A percentile compares a stretch with the other conserved stretches of the same genome.
Evolutionary conservation across 2,888 invertebrate genomes (phyloP).

Genomic region (Mellilla xanthometata): DNA sequence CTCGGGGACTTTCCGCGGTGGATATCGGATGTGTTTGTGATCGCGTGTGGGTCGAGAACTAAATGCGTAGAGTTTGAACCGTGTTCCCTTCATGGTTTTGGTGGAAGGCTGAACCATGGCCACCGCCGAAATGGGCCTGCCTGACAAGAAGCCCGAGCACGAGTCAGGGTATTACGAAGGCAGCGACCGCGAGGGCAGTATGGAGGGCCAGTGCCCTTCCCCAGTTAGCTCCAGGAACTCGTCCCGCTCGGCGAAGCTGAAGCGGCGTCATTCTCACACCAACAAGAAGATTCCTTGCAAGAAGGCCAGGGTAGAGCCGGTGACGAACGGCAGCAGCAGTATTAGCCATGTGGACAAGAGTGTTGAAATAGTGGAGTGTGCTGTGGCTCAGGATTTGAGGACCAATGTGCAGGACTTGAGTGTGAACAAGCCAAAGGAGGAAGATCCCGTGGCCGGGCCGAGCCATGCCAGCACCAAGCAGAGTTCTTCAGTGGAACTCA

Average conservation of each 20-base stretch:
- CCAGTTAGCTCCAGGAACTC: constrained; percentile 73
- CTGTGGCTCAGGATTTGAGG: constrained; percentile 38
- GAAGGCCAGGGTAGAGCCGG: constrained; percentile 56
- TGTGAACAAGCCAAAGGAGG: constrained; percentile 14
- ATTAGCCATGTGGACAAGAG: constrained; percentile 65
- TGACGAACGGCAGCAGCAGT: constrained; percentile 58
- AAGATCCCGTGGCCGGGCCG: constrained; percentile 55
- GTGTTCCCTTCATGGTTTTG: constrained; percentile 64
- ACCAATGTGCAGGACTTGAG: constrained; percentile 48
- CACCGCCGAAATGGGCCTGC: constrained; percentile 82
- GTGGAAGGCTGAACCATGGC: constrained; percentile 74
- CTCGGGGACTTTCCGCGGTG: constrained; percentile 23
- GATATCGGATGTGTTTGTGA: constrained; percentile 11
- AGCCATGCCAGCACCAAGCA: constrained; percentile 45
- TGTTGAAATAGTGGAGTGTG: constrained; percentile 69
- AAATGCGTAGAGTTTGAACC: constrained; percentile 15
- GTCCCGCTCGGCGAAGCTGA: constrained; percentile 67
- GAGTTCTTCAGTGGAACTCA: constrained; percentile 72
- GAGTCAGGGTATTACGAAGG: constrained; percentile 94
- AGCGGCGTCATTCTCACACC: constrained; percentile 66
- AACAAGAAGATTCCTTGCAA: constrained; percentile 63
- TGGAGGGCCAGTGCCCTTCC: constrained; percentile 78
- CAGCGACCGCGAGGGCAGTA: constrained; percentile 84
- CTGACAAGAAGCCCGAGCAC: constrained; percentile 86
- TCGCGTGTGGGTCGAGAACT: constrained; percentile 12